Evolutionary conservation across 2,888 invertebrate species (phyloP).

Genomic region (Eucriotettix oculatus): DNA sequence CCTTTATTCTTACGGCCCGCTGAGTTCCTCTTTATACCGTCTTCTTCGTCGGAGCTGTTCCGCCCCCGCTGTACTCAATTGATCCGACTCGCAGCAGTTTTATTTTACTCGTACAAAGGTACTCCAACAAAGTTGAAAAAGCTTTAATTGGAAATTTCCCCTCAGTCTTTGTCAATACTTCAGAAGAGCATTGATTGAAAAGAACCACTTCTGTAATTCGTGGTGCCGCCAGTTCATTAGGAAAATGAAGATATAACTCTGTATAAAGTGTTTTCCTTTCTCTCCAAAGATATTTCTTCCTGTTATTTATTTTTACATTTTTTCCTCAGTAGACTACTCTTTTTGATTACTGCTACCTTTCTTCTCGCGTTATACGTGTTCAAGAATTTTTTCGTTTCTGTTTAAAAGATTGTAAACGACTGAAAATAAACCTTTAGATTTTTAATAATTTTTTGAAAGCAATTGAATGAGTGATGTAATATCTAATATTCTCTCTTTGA

Average conservation of each 20-base stretch:
- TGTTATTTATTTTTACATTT: neutral
- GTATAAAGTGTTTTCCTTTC: neutral
- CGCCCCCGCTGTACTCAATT: neutral
- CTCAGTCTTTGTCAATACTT: slow-evolving; percentile 3
- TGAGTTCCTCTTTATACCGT: neutral
- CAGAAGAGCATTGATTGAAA: slow-evolving; percentile 1
- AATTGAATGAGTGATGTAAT: too few species aligned
- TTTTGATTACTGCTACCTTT: neutral
- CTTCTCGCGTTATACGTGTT: too few species aligned
- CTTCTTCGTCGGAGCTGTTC: too few species aligned
- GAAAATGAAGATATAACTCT: neutral
- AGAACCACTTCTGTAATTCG: slow-evolving; percentile 1
- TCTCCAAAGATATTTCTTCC: neutral
- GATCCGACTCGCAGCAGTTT: neutral
- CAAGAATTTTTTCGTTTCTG: too few species aligned
- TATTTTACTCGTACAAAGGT: neutral
- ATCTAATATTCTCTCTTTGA: too few species aligned
- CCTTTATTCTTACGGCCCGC: neutral
- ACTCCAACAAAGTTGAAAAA: neutral
- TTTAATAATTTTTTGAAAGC: too few species aligned
- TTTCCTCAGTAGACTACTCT: neutral
- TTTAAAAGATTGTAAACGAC: too few species aligned
- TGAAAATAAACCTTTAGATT: too few species aligned
- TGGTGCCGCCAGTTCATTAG: neutral
- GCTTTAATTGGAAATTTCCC: slow-evolving; percentile 8